These are phyloP conservation scores for Sciurus vulgaris DNA, from an alignment of 2,797 vertebrate species.

Conservation along the genomic window DNA sequence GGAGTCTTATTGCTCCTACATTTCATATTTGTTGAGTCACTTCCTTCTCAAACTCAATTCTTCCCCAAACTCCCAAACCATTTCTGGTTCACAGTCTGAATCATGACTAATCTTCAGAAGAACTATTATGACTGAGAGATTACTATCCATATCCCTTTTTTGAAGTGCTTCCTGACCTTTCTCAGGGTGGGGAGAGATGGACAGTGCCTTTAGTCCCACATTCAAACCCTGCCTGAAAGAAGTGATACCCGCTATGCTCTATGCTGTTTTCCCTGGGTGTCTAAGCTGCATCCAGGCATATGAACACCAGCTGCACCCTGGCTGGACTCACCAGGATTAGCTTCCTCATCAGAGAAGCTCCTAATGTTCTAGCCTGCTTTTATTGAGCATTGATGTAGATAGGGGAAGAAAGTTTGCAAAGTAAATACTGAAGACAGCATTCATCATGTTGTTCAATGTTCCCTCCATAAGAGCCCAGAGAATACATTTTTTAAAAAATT, in stretches of 20 bases:
- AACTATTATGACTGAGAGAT: background rate
- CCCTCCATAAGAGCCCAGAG: background rate
- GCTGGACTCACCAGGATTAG: background rate
- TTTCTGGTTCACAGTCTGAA: constrained; percentile 63
- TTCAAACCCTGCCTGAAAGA: background rate
- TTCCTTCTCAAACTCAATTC: constrained; percentile 59
- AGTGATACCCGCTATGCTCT: background rate
- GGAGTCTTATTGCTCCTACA: constrained; percentile 37
- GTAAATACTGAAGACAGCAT: background rate
- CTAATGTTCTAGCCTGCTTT: background rate
- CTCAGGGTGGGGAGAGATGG: background rate
- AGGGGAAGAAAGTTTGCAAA: background rate
- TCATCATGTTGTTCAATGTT: background rate
- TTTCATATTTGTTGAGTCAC: constrained; percentile 60
- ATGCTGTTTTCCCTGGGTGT: background rate
- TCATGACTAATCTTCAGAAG: constrained; percentile 31
- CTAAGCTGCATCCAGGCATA: too few species aligned
- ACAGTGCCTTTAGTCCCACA: background rate
- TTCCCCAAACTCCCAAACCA: constrained; percentile 26
- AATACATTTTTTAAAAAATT: background rate
- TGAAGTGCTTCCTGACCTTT: background rate
- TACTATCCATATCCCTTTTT: background rate
- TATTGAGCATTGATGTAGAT: background rate
- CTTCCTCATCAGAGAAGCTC: background rate
- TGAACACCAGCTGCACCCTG: background rate